Conservation (phyloP, 92 coral and sea anemone genomes). For the Epizoanthus illoricatus region DNA sequence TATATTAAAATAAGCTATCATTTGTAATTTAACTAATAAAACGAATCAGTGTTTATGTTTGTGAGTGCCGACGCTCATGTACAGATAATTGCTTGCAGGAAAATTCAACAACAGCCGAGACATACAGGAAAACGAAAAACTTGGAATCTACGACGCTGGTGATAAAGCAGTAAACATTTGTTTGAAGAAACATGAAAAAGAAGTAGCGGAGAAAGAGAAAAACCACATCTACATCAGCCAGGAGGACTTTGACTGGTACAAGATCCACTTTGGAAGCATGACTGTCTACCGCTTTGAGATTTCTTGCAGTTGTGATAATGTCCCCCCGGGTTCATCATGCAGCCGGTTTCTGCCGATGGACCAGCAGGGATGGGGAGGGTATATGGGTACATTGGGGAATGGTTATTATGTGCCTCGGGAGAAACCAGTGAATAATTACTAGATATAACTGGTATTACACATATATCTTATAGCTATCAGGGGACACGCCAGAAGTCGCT, state of each 20-base stretch:
- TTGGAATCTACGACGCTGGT: slow-evolving; percentile 92
- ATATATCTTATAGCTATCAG: too few species aligned
- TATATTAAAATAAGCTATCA: too few species aligned
- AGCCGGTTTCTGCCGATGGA: slow-evolving; percentile 85
- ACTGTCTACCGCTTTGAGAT: slow-evolving; percentile 81
- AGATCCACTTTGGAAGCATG: slow-evolving; percentile 87
- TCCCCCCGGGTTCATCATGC: slow-evolving; percentile 60
- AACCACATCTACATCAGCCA: slow-evolving; percentile 81
- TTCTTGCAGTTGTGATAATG: slow-evolving; percentile 75
- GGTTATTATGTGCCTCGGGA: slow-evolving; percentile 82
- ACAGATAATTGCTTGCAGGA: slow-evolving; percentile 36
- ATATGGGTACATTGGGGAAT: slow-evolving; percentile 94
- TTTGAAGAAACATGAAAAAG: slow-evolving; percentile 69
- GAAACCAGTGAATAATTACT: background rate
- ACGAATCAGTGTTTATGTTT: background rate
- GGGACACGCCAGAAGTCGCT: too few species aligned
- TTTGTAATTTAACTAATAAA: too few species aligned
- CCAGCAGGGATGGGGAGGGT: slow-evolving; percentile 98
- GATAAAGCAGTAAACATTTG: slow-evolving; percentile 94
- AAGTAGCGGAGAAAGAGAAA: slow-evolving; percentile 41
- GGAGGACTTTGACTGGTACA: slow-evolving; percentile 77
- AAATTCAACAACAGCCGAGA: slow-evolving; percentile 68
- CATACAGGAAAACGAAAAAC: slow-evolving; percentile 65
- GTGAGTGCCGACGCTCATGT: background rate
- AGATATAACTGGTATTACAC: background rate